These are phyloP conservation scores for Hiodon alosoides DNA, from an alignment of 2,113 vertebrate species.

Conservation along the genomic window DNA sequence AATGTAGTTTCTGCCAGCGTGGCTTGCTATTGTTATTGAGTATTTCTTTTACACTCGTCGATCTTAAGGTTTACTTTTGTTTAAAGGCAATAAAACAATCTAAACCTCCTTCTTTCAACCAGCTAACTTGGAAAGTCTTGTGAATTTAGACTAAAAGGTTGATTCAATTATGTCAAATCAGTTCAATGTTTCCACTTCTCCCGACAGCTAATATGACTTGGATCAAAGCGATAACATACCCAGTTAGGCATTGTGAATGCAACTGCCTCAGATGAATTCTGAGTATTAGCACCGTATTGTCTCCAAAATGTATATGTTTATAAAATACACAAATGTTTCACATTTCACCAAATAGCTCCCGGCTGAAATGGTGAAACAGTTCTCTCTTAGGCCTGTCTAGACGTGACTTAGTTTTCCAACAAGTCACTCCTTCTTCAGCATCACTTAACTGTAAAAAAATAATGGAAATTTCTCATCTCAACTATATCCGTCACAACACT, in stretches of 20 bases:
- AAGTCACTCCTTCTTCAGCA: neutral
- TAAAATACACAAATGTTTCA: neutral
- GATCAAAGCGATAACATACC: neutral
- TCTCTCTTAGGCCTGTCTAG: neutral
- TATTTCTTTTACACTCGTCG: neutral
- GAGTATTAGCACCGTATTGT: conserved; percentile 1
- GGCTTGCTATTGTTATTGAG: neutral
- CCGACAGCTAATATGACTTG: neutral
- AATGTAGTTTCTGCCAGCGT: neutral
- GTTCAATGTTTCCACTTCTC: too few relatives aligned
- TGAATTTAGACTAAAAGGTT: neutral
- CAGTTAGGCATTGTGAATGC: neutral
- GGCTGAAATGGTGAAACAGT: neutral
- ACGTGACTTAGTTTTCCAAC: neutral
- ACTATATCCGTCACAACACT: neutral
- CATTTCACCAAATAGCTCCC: neutral
- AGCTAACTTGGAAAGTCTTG: neutral
- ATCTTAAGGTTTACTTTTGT: too few relatives aligned
- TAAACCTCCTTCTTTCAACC: neutral
- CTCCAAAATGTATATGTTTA: neutral
- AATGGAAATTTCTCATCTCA: neutral
- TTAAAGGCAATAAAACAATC: neutral
- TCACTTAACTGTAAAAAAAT: neutral
- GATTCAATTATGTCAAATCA: neutral
- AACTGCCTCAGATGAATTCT: neutral